Evolutionary conservation across 2,113 vertebrate species (phyloP), one percentile per base, ranked within the genome.

Genomic region (Callaeas wilsoni): DNA sequence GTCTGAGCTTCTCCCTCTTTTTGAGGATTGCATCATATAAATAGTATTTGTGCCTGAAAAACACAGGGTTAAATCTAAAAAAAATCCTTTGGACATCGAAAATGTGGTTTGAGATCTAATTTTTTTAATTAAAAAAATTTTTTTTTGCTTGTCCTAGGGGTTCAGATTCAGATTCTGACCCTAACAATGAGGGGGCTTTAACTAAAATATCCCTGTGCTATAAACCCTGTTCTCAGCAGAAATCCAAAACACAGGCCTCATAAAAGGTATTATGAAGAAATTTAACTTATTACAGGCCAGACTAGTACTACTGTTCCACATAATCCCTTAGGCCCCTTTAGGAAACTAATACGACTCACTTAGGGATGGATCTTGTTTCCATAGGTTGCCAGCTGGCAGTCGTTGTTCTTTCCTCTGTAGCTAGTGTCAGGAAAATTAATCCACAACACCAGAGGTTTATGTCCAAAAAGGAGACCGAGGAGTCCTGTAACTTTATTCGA

Each of bases 301-400:
- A 73, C 17, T 56, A 35, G 26, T 68, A 52, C 21, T 50, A 19
- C 26, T 33, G 30, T 47, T 79, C 57, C 25, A 13, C 32, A 63
- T 55, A 47, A 55, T 39, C 29, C 25, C 20, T 55, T 63, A 52
- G 49, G 25, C 11, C 20, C 16, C 39, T 55, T 81, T 37, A 68
- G 33, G 30, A 91, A 93, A 33, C 32, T 25, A 21, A 65, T 0
- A 57, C 23, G 32, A 65, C 25, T 37, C 46, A 60, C 9, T 76
- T 64, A 41, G 4, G 16, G 44, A 81, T 23, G 27, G 8, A 49
- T 73, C 42, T 77, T 37, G 12, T 69, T 53, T 12, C 5, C 13
- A 16, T 1, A 22, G 37, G 46, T 60, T 0, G 0, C 29, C 53
- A 78, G 12, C 12, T 67, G 32, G 20, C 33, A 82, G 41, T 6